Evolutionary conservation across 2,113 vertebrate species (phyloP).

Genomic region (Orientallactaga bullata): DNA sequence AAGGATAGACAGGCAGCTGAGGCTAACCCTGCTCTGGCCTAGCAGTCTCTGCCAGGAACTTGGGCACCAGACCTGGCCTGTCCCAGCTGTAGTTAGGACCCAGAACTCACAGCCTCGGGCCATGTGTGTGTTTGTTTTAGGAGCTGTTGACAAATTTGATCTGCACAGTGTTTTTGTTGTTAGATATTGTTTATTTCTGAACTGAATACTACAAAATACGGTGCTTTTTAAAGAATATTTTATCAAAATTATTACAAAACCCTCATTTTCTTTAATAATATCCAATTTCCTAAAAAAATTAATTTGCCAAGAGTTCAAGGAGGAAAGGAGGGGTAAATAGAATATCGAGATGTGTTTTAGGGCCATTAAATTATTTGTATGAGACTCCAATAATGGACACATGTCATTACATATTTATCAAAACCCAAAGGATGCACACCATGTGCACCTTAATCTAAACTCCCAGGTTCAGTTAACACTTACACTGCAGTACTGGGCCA

Average conservation of each 20-base stretch:
- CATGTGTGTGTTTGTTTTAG: too few species aligned
- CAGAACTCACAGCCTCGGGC: background rate
- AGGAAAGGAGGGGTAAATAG: background rate
- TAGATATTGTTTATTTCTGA: background rate
- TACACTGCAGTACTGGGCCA: too few species aligned
- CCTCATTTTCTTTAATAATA: conserved; percentile 4
- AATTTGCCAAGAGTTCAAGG: background rate
- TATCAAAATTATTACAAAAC: background rate
- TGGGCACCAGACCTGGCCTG: background rate
- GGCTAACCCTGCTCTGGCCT: too few species aligned
- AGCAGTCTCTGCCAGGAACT: background rate
- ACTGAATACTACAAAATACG: background rate
- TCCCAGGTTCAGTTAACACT: too few species aligned
- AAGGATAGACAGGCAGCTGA: background rate
- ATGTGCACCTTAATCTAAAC: background rate
- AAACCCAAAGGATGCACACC: background rate
- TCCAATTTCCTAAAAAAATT: conserved; percentile 1
- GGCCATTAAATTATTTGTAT: background rate
- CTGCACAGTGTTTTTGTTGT: background rate
- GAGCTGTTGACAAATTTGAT: background rate
- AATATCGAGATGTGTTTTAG: background rate
- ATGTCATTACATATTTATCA: background rate
- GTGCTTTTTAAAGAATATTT: background rate
- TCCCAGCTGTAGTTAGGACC: background rate
- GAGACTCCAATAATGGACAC: too few species aligned